phyloP scores from a whole-genome alignment of 2,797 vertebrate genomes.

The Arnoldichthys spilopterus region DNA sequence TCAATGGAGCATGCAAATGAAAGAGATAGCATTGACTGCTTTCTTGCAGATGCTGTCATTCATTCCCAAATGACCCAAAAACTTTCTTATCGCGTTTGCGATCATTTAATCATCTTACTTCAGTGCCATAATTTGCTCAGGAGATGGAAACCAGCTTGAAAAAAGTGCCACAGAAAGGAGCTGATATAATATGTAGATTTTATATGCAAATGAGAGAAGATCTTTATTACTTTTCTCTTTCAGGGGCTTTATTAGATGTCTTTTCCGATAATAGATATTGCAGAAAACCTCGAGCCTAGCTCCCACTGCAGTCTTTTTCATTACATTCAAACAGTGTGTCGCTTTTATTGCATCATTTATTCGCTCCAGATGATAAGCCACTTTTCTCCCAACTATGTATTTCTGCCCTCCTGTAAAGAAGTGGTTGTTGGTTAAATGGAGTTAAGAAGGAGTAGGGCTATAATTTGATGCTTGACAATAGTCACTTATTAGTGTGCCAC shows the following conservation, averaged over 20 bases:
- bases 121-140: constrained; percentile 40
- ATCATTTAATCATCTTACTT: constrained; percentile 50
- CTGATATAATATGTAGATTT: constrained; percentile 46
- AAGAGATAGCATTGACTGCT: constrained; percentile 27
- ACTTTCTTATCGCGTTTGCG: constrained; percentile 42
- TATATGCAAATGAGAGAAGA: constrained; percentile 50
- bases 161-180: constrained; percentile 35
- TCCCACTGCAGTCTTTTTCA: constrained; percentile 30
- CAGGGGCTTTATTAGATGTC: constrained; percentile 51
- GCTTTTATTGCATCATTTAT: constrained; percentile 52
- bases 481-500: constrained; percentile 21
- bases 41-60: constrained; percentile 25
- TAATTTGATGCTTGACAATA: constrained; percentile 15
- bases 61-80: constrained; percentile 19
- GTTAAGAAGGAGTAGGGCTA: constrained; percentile 1
- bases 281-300: constrained; percentile 35
- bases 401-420: constrained; percentile 32
- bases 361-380: constrained; percentile 42
- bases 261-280: constrained; percentile 55
- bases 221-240: constrained; percentile 56
- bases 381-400: constrained; percentile 32
- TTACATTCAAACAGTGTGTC: constrained; percentile 40
- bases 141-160: constrained; percentile 32
- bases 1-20: constrained; percentile 40
- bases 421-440: constrained; percentile 33